Evolutionary conservation across 2,113 vertebrate genomes (phyloP).

Genomic region (Mola mola): DNA sequence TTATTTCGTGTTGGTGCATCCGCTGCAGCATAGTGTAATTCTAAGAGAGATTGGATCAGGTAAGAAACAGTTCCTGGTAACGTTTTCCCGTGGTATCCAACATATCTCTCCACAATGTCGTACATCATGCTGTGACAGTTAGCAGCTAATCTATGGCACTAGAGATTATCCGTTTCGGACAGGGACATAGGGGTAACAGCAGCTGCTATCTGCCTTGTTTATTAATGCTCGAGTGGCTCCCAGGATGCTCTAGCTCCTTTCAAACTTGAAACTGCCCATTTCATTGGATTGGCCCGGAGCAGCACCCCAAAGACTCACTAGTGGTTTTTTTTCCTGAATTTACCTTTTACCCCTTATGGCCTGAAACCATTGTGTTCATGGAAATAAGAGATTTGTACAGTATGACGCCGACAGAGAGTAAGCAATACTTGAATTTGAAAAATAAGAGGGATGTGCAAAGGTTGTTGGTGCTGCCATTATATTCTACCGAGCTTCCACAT

Average conservation of each 20-base stretch:
- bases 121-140: constrained; percentile 13
- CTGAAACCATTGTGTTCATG: constrained; percentile 1
- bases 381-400: constrained; percentile 10
- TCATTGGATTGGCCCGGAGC: constrained; percentile 16
- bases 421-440: not conserved
- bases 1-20: constrained; percentile 5
- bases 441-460: constrained; percentile 1
- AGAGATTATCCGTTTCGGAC: constrained; percentile 11
- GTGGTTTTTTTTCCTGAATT: constrained; percentile 20
- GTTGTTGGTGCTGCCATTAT: constrained; percentile 24
- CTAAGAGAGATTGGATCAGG: constrained; percentile 11
- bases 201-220: constrained; percentile 20
- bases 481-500: constrained; percentile 37
- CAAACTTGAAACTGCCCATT: constrained; percentile 2
- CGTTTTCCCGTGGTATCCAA: constrained; percentile 14
- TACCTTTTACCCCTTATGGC: constrained; percentile 1
- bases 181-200: constrained; percentile 5
- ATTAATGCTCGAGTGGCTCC: constrained; percentile 1
- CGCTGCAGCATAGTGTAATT: constrained; percentile 15
- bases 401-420: not conserved
- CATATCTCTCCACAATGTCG: constrained; percentile 13
- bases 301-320: not conserved
- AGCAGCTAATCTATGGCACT: constrained; percentile 20
- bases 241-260: not conserved
- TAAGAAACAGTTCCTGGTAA: constrained; percentile 5